Base-by-base conservation (phyloP, 2,113 vertebrate species). In the Psammodynastes pulverulentus region DNA sequence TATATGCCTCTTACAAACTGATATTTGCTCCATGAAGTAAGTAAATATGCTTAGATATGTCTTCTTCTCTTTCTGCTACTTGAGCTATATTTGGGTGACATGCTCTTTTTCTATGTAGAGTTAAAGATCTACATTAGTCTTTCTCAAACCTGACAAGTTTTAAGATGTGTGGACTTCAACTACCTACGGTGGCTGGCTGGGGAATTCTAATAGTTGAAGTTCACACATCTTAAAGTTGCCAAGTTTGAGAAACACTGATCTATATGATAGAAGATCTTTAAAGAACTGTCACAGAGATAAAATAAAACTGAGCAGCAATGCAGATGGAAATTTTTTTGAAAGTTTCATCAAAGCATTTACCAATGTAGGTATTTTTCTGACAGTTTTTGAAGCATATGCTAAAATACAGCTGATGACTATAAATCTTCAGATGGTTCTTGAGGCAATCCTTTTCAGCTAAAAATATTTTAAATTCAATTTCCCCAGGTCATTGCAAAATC, bases 61-160 rank as follows among this genome's bases (percentile, higher is more conserved):
- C 95, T 90, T 97, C 95, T 90, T 95, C 46, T 92, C 89, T 88
- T 93, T 94, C 93, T 96, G 93, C 84, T 95, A 94, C 96, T 94
- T 93, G 93, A 95, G 95, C 93, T 97, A 96, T 96, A 96, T 96
- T 96, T 96, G 95, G 94, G 95, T 93, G 92, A 92, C 95, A 95
- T 88, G 89, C 92, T 87, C 93, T 92, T 93, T 92, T 93, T 92
- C 94, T 88, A 94, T 94, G 84, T 93, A 94, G 85, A 95, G 94
- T 94, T 94, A 92, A 94, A 93, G 91, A 94, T 91, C 95, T 95
- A 92, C 92, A 93, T 96, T 96, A 79, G 34, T 39, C n/a, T 79
- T 79, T 79, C 67, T 39, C 67, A 79, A 79, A 39, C 2, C 3
- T 79, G 34, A 39, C n/a, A 79, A 39, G 12, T 19, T 79, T 79